phyloP scores from a whole-genome alignment of 2,888 invertebrate genomes.

The Panopea generosa region DNA sequence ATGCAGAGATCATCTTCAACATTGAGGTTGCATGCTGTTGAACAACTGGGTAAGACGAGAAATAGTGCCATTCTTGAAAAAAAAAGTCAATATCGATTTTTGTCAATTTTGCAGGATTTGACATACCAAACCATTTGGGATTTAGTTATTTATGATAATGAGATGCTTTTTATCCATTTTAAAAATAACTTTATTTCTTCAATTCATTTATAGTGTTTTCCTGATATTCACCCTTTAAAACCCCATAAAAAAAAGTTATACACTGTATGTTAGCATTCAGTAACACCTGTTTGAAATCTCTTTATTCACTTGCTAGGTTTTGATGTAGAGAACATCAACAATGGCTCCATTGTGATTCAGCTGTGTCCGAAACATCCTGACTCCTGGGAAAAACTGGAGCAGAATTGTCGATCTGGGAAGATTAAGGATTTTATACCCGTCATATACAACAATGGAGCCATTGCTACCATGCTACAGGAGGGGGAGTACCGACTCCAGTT shows the following conservation, averaged over 20 bases:
- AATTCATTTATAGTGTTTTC: too few relatives aligned
- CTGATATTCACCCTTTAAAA: not conserved
- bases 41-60: constrained; percentile 23
- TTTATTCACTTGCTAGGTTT: constrained; percentile 43
- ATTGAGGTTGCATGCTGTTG: constrained; percentile 17
- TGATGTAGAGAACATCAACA: constrained; percentile 54
- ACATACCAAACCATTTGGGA: too few relatives aligned
- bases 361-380: constrained; percentile 44
- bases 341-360: constrained; percentile 61
- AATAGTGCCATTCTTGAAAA: too few relatives aligned
- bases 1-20: constrained; percentile 46
- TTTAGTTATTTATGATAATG: too few relatives aligned
- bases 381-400: constrained; percentile 50
- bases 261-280: too few relatives aligned
- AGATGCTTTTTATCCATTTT: too few relatives aligned
- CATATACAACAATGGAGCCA: constrained; percentile 51
- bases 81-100: too few relatives aligned
- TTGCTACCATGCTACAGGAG: constrained; percentile 42
- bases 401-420: constrained; percentile 53
- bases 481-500: constrained; percentile 59
- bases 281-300: not conserved
- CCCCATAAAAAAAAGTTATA: not conserved
- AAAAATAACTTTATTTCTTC: too few relatives aligned
- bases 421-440: constrained; percentile 63
- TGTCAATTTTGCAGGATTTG: too few relatives aligned